Conservation (phyloP, 2,888 invertebrate species). For the Harpagoxenus sublaevis region DNA sequence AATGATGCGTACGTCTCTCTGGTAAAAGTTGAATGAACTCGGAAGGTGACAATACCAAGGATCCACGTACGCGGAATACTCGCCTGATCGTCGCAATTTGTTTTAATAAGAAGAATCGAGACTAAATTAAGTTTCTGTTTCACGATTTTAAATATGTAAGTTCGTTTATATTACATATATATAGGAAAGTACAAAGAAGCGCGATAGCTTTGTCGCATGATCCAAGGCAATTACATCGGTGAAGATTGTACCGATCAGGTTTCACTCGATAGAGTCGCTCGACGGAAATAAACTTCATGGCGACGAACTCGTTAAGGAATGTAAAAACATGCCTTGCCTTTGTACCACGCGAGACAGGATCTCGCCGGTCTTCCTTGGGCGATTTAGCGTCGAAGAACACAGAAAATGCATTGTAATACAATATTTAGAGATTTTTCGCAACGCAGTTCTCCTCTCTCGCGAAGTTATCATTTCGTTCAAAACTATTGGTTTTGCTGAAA, state of each 20-base stretch:
- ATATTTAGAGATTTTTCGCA: not conserved
- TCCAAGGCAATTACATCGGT: conserved; percentile 14
- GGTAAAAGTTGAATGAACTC: conserved; percentile 9
- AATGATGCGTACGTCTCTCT: conserved; percentile 7
- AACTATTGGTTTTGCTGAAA: not conserved
- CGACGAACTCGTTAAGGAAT: conserved; percentile 34
- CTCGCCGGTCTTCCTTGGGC: not conserved
- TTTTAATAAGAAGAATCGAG: not conserved
- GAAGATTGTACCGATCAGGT: conserved; percentile 40
- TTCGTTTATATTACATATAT: not conserved
- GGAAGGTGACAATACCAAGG: not conserved
- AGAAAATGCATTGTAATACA: conserved; percentile 19
- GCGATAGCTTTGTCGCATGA: conserved; percentile 21
- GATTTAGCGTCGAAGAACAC: not conserved
- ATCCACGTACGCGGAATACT: not conserved
- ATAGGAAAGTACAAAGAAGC: not conserved
- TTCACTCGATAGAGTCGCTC: conserved; percentile 35
- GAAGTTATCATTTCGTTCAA: conserved; percentile 14
- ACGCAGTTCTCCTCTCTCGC: not conserved
- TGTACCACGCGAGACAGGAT: conserved; percentile 17
- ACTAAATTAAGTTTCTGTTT: not conserved
- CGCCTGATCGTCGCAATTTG: too few relatives aligned
- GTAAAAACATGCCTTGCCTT: conserved; percentile 1
- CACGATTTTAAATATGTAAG: not conserved
- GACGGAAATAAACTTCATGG: conserved; percentile 29